These are phyloP conservation scores for Choristoneura fumiferana DNA, from an alignment of 1,140 invertebrate species.

Conservation along the genomic window DNA sequence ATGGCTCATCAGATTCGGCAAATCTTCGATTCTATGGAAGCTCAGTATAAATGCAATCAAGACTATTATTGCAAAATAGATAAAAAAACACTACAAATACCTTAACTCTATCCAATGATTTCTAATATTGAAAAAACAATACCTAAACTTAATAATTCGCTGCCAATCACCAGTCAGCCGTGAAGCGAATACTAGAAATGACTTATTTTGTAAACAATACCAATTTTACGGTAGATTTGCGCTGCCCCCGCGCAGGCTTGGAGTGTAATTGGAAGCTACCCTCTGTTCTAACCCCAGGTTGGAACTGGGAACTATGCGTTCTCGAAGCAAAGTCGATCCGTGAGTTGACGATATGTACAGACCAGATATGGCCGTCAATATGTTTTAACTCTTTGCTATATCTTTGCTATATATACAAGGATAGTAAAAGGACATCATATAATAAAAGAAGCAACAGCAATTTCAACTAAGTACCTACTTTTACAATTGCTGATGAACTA, in stretches of 20 bases:
- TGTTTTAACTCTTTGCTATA: no score
- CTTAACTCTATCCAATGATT: background rate
- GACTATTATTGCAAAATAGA: no score
- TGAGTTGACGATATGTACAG: no score
- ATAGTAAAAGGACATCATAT: no score
- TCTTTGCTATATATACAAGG: no score
- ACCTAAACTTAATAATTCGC: background rate
- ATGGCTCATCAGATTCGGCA: no score
- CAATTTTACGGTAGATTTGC: slow-evolving; percentile 63
- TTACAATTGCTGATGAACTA: no score
- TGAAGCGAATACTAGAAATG: slow-evolving; percentile 39
- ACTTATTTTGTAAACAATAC: slow-evolving; percentile 61
- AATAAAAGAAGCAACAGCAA: no score
- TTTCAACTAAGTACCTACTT: no score
- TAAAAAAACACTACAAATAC: background rate
- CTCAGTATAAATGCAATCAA: no score
- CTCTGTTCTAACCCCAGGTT: slow-evolving; percentile 2
- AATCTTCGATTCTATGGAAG: no score
- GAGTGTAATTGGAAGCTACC: slow-evolving; percentile 19
- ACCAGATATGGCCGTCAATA: no score
- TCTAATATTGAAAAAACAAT: background rate
- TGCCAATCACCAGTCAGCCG: slow-evolving; percentile 22
- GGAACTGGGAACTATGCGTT: slow-evolving; percentile 15
- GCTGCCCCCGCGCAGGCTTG: slow-evolving; percentile 44
- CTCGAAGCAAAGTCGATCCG: slow-evolving; percentile 1